Base-by-base conservation (phyloP, 2,113 vertebrate genomes). In the Thermophis baileyi region DNA sequence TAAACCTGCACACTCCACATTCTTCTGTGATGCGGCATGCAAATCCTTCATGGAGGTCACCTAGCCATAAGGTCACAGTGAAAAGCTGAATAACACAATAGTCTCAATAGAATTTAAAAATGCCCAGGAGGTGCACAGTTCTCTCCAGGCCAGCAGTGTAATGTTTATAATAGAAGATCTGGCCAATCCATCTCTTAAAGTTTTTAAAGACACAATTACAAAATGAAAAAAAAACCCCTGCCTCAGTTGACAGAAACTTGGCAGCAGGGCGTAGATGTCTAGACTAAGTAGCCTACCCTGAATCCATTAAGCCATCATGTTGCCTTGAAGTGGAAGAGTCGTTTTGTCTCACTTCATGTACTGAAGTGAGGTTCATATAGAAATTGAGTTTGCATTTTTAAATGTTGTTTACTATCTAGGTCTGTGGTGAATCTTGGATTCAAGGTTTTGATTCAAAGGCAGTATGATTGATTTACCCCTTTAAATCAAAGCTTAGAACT, bases 1-100 rank as follows among this genome's bases (percentile, higher is more conserved):
- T 95, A 93, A 96, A 93, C 93, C 94, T 40, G 87, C 94, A 95
- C 88, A 95, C 89, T 88, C 94, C 88, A 93, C 94, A 95, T 93
- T 93, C 7, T 0, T 95, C 91, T 44, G 93, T 96, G 95, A 94
- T 91, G 95, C 14, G 0, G 92, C 5, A 35, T 86, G 90, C 0
- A 85, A 85, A 89, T 91, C 92, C 57, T 94, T 92, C 47, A 89
- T 24, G 74, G 81, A 49, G 90, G 90, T 93, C 46, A 57, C 91
- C 92, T 91, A 3, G 86, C 6, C 30, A 85, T 10, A 87, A 93
- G 4, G 63, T 95, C 94, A 94, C 16, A 27, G 50, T 22, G 91
- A 91, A 22, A 87, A 47, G 93, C 3, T 53, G 88, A 91, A 0
- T 8, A 93, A 46, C 3, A 92, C 89, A 40, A 46, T 1, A 90